A percentile compares a stretch with the other conserved stretches of the same genome.
Evolutionary conservation across 2,113 vertebrate genomes (phyloP).

Genomic region (Triplophysa rosa): DNA sequence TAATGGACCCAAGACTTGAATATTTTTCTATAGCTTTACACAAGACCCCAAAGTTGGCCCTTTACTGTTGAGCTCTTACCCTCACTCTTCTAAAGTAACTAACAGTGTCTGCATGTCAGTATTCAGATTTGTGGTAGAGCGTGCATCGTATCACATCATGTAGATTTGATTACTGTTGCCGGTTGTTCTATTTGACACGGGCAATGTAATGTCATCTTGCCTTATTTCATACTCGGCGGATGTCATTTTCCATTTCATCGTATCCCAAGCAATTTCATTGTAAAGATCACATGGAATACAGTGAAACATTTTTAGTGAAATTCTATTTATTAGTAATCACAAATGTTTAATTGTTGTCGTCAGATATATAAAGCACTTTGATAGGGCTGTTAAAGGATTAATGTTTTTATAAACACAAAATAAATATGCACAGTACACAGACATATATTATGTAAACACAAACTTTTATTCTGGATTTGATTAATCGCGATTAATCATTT

Average conservation of each 20-base stretch:
- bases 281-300: background rate
- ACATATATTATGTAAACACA: too few relatives aligned
- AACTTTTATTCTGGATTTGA: too few relatives aligned
- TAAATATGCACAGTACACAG: too few relatives aligned
- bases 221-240: background rate
- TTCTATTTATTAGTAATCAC: background rate
- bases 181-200: background rate
- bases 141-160: background rate
- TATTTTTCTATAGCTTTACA: conserved; percentile 43
- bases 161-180: background rate
- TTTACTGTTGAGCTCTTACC: conserved; percentile 34
- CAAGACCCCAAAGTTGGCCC: conserved; percentile 26
- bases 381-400: background rate
- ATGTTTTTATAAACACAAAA: too few relatives aligned
- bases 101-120: conserved; percentile 44
- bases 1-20: conserved; percentile 27
- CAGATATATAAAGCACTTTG: background rate
- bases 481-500: too few relatives aligned
- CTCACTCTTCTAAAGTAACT: conserved; percentile 19
- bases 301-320: background rate
- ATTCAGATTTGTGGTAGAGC: conserved; percentile 11
- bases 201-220: background rate
- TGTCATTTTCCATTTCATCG: background rate
- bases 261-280: background rate
- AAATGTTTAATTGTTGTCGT: background rate